A percentile compares a stretch with the other conserved stretches of the same genome.
Evolutionary conservation across 2,888 invertebrate species (phyloP).

Genomic region (Cetonia aurata): DNA sequence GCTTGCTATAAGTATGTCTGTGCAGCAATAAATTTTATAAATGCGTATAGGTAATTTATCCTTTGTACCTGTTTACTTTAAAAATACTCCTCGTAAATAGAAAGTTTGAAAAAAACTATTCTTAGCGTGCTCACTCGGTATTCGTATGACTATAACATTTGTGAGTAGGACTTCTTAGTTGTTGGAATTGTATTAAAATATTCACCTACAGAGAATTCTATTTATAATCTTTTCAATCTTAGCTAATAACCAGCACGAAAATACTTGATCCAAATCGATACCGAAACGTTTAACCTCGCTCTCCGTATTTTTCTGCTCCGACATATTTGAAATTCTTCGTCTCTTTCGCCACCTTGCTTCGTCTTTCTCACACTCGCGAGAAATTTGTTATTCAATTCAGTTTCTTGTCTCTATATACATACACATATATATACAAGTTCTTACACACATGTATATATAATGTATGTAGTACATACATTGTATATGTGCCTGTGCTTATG

Average conservation of each 20-base stretch:
- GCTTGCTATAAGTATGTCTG: too few species aligned
- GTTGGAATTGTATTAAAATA: slow-evolving; percentile 9
- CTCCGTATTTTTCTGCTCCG: slow-evolving; percentile 33
- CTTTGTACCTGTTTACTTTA: too few species aligned
- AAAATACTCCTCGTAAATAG: too few species aligned
- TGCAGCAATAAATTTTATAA: too few species aligned
- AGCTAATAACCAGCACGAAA: slow-evolving; percentile 23
- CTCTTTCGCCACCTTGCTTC: slow-evolving; percentile 26
- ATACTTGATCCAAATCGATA: slow-evolving; percentile 33
- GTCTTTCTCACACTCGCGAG: slow-evolving; percentile 28
- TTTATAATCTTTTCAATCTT: slow-evolving; percentile 27
- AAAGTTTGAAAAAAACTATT: too few species aligned
- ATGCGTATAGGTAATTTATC: too few species aligned
- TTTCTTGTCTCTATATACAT: slow-evolving; percentile 35
- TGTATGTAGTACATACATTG: slow-evolving; percentile 3
- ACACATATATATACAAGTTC: slow-evolving; percentile 4
- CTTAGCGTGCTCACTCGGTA: too few species aligned
- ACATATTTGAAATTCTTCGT: slow-evolving; percentile 38
- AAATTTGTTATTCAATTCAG: slow-evolving; percentile 39
- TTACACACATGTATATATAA: slow-evolving; percentile 5
- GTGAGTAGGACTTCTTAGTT: too few species aligned
- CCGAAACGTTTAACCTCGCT: slow-evolving; percentile 33
- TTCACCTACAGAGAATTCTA: slow-evolving; percentile 7
- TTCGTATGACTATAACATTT: too few species aligned
- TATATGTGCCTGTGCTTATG: slow-evolving; percentile 22